Conservation (phyloP, 2,797 vertebrate genomes). For the Furcifer pardalis region DNA sequence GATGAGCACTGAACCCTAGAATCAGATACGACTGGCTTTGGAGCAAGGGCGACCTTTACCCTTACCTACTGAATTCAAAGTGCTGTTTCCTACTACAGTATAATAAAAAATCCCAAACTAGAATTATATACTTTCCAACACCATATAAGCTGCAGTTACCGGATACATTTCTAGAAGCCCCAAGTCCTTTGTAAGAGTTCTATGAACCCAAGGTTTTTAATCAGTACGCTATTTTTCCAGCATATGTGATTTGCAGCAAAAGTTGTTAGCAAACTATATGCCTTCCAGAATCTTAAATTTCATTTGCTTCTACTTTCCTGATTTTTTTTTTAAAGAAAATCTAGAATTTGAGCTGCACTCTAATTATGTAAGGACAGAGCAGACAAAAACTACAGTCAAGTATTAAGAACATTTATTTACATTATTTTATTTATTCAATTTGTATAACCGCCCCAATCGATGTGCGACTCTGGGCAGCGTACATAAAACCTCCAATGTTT, state of each 20-base stretch:
- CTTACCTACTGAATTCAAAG: no score
- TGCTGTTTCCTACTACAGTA: not conserved
- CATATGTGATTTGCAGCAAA: not conserved
- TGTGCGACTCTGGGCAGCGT: no score
- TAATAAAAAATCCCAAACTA: constrained; percentile 10
- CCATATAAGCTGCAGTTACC: not conserved
- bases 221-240: not conserved
- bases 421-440: no score
- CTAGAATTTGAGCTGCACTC: not conserved
- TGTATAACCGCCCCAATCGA: no score
- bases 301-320: not conserved
- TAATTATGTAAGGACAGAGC: not conserved
- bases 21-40: no score
- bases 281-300: not conserved
- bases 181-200: not conserved
- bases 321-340: not conserved
- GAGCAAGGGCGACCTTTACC: no score
- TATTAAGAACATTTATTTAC: no score
- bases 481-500: no score
- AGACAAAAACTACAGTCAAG: not conserved
- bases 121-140: not conserved
- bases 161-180: not conserved
- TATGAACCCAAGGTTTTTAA: not conserved
- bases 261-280: no score
- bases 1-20: no score